Conservation (phyloP, 2,797 vertebrate species). For the Etheostoma perlongum region DNA sequence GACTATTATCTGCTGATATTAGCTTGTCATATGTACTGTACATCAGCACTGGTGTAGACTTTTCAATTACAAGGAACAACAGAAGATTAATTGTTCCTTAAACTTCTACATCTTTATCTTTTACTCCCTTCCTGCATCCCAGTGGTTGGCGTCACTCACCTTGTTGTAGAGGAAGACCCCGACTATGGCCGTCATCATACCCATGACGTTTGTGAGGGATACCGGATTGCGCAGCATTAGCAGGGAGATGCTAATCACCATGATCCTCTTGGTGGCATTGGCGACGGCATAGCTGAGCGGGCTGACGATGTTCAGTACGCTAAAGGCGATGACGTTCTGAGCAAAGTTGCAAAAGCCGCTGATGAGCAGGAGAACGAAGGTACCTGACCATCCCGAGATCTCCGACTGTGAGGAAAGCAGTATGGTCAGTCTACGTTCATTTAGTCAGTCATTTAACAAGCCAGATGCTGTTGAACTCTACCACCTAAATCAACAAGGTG, state of each 20-base stretch:
- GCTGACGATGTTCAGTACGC: constrained; percentile 96
- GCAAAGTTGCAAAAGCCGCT: constrained; percentile 99
- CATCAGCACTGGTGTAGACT: background rate
- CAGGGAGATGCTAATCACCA: constrained; percentile 97
- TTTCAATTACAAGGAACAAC: background rate
- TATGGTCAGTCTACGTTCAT: background rate
- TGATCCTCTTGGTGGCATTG: constrained; percentile 98
- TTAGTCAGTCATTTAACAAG: background rate
- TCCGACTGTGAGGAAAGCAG: constrained; percentile 80
- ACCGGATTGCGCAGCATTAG: constrained; percentile 97
- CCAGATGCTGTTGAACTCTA: background rate
- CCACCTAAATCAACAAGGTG: background rate
- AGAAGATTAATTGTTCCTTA: background rate
- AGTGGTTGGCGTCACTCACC: constrained; percentile 75
- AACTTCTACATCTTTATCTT: background rate
- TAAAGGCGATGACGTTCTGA: constrained; percentile 98
- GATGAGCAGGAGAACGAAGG: constrained; percentile 91
- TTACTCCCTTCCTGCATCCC: background rate
- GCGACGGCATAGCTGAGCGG: constrained; percentile 98
- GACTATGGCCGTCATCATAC: constrained; percentile 97
- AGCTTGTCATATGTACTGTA: background rate
- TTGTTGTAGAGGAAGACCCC: constrained; percentile 99
- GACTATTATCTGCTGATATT: background rate
- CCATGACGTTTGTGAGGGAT: constrained; percentile 91
- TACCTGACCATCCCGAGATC: constrained; percentile 88